Conservation (phyloP, 2,797 vertebrate genomes). For the Molossus alvarezi region DNA sequence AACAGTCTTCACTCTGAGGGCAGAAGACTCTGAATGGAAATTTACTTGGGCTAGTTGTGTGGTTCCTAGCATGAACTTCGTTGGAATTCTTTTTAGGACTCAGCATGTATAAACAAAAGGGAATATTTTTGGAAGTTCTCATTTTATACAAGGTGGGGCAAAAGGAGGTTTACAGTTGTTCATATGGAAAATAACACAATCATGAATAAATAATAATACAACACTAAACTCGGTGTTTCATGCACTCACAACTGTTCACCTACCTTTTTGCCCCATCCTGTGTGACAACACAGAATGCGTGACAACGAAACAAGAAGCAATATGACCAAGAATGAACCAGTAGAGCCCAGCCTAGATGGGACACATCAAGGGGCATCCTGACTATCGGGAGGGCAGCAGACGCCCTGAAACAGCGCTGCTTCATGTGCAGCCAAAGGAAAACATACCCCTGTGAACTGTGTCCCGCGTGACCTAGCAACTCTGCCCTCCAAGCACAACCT, state of each 20-base stretch:
- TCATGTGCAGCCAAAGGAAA: no score
- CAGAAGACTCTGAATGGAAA: constrained; percentile 9
- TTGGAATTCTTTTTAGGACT: constrained; percentile 12
- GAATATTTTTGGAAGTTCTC: background rate
- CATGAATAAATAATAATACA: background rate
- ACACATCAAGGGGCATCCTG: background rate
- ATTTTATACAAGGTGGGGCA: background rate
- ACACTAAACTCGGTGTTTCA: background rate
- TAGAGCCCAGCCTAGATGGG: background rate
- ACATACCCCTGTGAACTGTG: fast-evolving
- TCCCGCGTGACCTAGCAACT: no score
- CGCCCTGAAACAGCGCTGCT: background rate
- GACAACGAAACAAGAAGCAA: background rate
- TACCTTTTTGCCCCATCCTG: background rate
- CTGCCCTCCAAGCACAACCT: background rate
- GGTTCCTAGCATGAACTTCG: background rate
- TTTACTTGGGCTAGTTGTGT: background rate
- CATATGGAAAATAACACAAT: background rate
- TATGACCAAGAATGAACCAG: background rate
- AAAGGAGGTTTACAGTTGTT: background rate
- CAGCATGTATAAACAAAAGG: background rate
- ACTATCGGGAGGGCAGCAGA: background rate
- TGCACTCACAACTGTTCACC: background rate
- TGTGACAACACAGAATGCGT: background rate
- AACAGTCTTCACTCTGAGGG: background rate